Evolutionary conservation across 2,797 vertebrate species (phyloP).

Genomic region (Morus bassanus): DNA sequence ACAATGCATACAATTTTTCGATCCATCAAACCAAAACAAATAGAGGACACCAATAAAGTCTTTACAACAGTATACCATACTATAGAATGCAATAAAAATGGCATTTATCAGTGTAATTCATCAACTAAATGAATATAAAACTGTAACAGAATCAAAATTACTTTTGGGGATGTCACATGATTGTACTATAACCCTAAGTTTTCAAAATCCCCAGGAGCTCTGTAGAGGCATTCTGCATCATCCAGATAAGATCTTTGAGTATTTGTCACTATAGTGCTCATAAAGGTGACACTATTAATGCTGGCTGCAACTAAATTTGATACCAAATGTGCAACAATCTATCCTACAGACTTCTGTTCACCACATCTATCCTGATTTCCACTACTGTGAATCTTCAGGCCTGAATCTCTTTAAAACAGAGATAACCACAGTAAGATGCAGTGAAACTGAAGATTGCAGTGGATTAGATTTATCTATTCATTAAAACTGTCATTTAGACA

Average conservation of each 20-base stretch:
- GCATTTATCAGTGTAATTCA: background rate
- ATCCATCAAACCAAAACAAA: constrained; percentile 61
- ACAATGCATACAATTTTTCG: constrained; percentile 48
- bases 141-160: background rate
- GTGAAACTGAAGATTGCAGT: background rate
- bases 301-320: background rate
- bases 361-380: background rate
- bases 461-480: background rate
- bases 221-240: background rate
- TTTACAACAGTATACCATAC: background rate
- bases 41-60: background rate
- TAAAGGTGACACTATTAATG: background rate
- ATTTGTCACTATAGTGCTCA: background rate
- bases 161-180: background rate
- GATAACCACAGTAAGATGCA: background rate
- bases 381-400: background rate
- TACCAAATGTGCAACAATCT: background rate
- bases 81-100: background rate
- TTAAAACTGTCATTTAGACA: background rate
- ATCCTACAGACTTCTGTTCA: background rate
- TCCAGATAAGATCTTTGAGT: background rate
- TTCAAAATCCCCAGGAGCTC: background rate
- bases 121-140: background rate
- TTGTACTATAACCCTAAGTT: background rate
- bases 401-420: background rate